Conservation (phyloP, 2,888 invertebrate genomes). For the Acanthoscelides obtectus region DNA sequence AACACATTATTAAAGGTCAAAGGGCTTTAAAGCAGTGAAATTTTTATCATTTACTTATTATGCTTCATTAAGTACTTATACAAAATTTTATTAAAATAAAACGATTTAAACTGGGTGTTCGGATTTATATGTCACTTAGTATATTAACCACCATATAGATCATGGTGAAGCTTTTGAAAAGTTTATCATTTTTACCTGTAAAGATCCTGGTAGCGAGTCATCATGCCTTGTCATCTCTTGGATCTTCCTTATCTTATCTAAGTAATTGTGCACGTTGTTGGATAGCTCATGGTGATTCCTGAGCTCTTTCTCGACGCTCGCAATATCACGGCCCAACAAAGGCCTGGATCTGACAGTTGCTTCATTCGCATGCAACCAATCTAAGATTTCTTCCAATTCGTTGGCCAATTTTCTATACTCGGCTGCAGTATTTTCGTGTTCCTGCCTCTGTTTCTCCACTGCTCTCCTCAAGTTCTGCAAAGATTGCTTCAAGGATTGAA, state of each 20-base stretch:
- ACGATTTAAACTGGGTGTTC: too few species aligned
- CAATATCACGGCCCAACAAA: slow-evolving; percentile 69
- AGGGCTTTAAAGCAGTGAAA: too few species aligned
- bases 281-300: slow-evolving; percentile 67
- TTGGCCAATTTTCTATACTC: slow-evolving; percentile 81
- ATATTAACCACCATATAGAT: too few species aligned
- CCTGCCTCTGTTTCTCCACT: slow-evolving; percentile 81
- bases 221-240: slow-evolving; percentile 69
- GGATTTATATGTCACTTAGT: too few species aligned
- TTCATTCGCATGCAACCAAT: slow-evolving; percentile 80
- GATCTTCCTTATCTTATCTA: slow-evolving; percentile 59
- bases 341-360: slow-evolving; percentile 78
- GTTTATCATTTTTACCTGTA: slow-evolving; percentile 43
- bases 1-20: too few species aligned
- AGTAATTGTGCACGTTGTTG: slow-evolving; percentile 63
- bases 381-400: slow-evolving; percentile 77
- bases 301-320: slow-evolving; percentile 77
- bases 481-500: slow-evolving; percentile 83
- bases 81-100: too few species aligned
- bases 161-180: too few species aligned
- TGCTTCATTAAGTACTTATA: too few species aligned
- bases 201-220: slow-evolving; percentile 71
- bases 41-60: too few species aligned
- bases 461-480: slow-evolving; percentile 71
- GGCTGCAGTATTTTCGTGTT: slow-evolving; percentile 82